These are phyloP conservation scores for Dermatophagoides farinae DNA, from an alignment of 1,140 invertebrate genomes.

Conservation along the genomic window DNA sequence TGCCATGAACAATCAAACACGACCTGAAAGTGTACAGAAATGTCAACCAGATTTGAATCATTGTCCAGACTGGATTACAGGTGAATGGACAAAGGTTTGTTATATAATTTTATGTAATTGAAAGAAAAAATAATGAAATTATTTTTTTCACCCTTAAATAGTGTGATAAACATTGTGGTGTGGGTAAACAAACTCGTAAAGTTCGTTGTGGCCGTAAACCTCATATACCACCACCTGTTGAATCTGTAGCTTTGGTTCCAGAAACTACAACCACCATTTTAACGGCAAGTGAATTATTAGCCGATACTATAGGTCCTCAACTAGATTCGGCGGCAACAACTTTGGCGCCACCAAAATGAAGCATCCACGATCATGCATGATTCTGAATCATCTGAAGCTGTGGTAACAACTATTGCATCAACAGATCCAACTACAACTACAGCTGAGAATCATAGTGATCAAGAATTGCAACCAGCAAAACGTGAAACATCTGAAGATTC, in stretches of 20 bases:
- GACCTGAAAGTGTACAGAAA: constrained; percentile 42
- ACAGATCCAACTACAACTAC: too few species aligned
- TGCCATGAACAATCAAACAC: constrained; percentile 38
- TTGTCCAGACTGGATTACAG: too few species aligned
- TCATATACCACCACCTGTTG: neutral
- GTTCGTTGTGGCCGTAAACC: constrained; percentile 23
- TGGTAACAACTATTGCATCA: neutral
- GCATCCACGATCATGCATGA: neutral
- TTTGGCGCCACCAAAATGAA: too few species aligned
- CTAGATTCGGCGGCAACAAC: neutral
- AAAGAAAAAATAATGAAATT: neutral
- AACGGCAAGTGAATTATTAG: neutral
- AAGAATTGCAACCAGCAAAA: neutral
- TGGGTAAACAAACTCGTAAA: constrained; percentile 34
- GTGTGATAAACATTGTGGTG: constrained; percentile 43
- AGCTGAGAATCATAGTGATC: neutral
- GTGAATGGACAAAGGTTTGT: constrained; percentile 32
- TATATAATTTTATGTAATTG: constrained; percentile 34
- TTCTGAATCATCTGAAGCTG: neutral
- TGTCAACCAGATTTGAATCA: constrained; percentile 35
- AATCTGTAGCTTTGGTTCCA: neutral
- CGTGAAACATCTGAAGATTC: neutral
- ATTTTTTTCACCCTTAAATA: neutral
- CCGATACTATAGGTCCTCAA: neutral
- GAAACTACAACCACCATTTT: neutral